A percentile compares a stretch with the other conserved stretches of the same genome.
Evolutionary conservation across 2,888 invertebrate species (phyloP).

Genomic region (Zeuzera pyrina): DNA sequence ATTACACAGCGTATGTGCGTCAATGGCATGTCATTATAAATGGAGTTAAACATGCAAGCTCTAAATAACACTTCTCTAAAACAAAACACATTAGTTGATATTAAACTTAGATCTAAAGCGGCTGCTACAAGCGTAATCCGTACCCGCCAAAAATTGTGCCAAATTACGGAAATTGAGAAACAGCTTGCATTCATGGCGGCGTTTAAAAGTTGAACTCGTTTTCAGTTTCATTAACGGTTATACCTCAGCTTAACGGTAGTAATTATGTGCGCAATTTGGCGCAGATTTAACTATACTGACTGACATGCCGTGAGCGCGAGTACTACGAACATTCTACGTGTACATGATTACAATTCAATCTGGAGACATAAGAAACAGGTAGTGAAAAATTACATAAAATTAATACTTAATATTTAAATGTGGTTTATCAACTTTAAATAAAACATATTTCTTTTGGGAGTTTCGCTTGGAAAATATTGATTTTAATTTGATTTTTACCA

Average conservation of each 20-base stretch:
- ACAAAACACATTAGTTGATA: background rate
- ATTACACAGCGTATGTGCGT: too few relatives aligned
- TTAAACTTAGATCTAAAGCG: slow-evolving; percentile 1
- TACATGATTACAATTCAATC: background rate
- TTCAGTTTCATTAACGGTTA: slow-evolving; percentile 66
- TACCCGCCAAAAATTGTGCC: slow-evolving; percentile 46
- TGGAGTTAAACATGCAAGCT: background rate
- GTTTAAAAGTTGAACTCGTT: slow-evolving; percentile 64
- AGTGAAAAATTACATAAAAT: background rate
- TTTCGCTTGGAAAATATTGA: too few relatives aligned
- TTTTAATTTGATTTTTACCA: too few relatives aligned
- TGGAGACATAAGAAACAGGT: background rate
- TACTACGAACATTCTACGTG: background rate
- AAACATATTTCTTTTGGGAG: too few relatives aligned
- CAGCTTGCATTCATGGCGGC: slow-evolving; percentile 64
- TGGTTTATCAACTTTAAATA: too few relatives aligned
- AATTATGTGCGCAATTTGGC: slow-evolving; percentile 64
- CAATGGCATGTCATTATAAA: too few relatives aligned
- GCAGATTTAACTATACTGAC: slow-evolving; percentile 32
- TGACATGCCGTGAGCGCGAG: slow-evolving; percentile 12
- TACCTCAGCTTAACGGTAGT: slow-evolving; percentile 56
- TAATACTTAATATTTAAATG: too few relatives aligned
- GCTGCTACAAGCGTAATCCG: background rate
- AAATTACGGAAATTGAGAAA: slow-evolving; percentile 59
- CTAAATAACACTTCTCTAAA: background rate